Conservation (phyloP, 2,797 vertebrate species). For the Onychomys torridus region DNA sequence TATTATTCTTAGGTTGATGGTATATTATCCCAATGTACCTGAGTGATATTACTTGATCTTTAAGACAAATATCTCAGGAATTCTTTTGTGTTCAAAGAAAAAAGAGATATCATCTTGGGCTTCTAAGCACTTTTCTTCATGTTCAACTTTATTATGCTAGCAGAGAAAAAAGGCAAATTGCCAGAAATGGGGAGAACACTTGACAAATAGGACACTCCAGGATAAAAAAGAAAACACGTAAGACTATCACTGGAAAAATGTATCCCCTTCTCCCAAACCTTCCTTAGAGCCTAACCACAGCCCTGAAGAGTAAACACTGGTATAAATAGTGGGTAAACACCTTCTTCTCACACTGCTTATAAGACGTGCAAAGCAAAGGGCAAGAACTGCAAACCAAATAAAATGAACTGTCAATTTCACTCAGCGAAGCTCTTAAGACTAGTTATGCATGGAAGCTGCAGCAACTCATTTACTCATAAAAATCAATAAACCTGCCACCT, state of each 20-base stretch:
- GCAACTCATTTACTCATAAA: constrained; percentile 82
- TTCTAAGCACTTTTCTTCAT: not conserved
- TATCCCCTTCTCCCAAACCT: not conserved
- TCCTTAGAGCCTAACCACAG: not conserved
- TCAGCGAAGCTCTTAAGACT: constrained; percentile 78
- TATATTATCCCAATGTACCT: not conserved
- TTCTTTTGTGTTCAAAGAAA: not conserved
- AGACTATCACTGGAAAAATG: not conserved
- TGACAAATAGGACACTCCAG: not conserved
- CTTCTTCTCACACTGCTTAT: constrained; percentile 54
- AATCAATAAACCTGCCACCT: constrained; percentile 78
- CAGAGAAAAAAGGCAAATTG: not conserved
- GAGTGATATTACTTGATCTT: not conserved
- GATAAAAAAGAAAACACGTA: not conserved
- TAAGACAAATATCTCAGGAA: not conserved
- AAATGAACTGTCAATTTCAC: constrained; percentile 78
- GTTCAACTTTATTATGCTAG: not conserved
- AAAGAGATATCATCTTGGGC: not conserved
- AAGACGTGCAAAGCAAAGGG: constrained; percentile 36
- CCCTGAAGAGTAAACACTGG: constrained; percentile 18
- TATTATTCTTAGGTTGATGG: not conserved
- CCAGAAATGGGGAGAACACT: not conserved
- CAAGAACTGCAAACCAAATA: constrained; percentile 49
- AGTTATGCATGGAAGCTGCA: constrained; percentile 79
- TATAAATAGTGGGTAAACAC: constrained; percentile 40